phyloP scores from a whole-genome alignment of 1,140 invertebrate genomes.

The Papilio xuthus region DNA sequence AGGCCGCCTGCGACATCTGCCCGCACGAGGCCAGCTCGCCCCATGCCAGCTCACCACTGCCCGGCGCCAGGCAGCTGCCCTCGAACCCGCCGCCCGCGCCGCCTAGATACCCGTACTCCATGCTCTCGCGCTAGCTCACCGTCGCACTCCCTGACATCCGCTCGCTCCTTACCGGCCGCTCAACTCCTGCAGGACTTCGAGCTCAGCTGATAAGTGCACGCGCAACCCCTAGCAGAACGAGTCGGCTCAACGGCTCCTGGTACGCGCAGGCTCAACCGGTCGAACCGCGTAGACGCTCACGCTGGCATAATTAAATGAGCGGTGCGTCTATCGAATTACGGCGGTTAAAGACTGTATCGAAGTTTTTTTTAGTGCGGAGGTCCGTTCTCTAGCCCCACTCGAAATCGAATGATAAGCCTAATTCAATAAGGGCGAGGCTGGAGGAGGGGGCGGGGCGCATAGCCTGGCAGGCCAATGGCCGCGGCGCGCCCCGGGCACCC shows the following conservation, averaged over 20 bases:
- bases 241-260: background rate
- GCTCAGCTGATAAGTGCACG: constrained; percentile 47
- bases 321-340: constrained; percentile 77
- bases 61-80: constrained; percentile 66
- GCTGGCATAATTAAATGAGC: constrained; percentile 79
- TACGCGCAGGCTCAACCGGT: constrained; percentile 50
- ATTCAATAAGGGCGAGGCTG: constrained; percentile 81
- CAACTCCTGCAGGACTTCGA: constrained; percentile 48
- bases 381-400: constrained; percentile 79
- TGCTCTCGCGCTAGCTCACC: constrained; percentile 56
- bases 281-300: constrained; percentile 63
- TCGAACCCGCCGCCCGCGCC: constrained; percentile 77
- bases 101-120: constrained; percentile 81
- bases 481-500: constrained; percentile 42
- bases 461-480: constrained; percentile 72
- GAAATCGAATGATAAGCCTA: constrained; percentile 83
- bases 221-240: constrained; percentile 71
- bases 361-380: constrained; percentile 71
- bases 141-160: constrained; percentile 59
- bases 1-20: constrained; percentile 91
- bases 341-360: constrained; percentile 78
- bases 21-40: constrained; percentile 92
- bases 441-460: constrained; percentile 76
- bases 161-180: constrained; percentile 30
- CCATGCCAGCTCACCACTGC: constrained; percentile 83